Conservation (phyloP, 2,797 vertebrate species). For the Amblyopsis hoosieri region DNA sequence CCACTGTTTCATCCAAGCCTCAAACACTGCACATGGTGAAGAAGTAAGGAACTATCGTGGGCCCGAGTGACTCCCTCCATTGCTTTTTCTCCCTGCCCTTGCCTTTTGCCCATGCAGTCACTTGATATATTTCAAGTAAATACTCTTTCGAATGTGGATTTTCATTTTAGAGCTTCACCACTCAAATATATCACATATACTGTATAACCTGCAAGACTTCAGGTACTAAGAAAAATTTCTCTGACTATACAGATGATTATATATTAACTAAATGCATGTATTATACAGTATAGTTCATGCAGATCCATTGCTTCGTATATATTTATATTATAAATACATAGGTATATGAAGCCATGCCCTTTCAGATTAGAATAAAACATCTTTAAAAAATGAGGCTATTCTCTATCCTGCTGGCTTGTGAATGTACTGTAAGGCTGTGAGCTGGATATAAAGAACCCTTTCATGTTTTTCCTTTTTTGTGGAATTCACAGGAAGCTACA, state of each 20-base stretch:
- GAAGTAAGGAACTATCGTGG: slow-evolving; percentile 48
- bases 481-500: slow-evolving; percentile 67
- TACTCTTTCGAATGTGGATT: no score
- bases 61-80: slow-evolving; percentile 37
- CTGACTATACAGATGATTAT: slow-evolving; percentile 11
- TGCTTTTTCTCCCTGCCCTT: no score
- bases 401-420: slow-evolving; percentile 18
- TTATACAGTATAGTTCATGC: no score
- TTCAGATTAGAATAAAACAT: slow-evolving; percentile 26
- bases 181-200: no score
- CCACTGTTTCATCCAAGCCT: slow-evolving; percentile 57
- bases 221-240: slow-evolving; percentile 17
- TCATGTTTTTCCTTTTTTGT: slow-evolving; percentile 36
- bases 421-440: slow-evolving; percentile 16
- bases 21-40: slow-evolving; percentile 20
- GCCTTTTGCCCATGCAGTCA: not conserved
- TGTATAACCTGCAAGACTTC: slow-evolving; percentile 26
- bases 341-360: slow-evolving; percentile 12
- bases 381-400: slow-evolving; percentile 31
- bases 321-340: not conserved
- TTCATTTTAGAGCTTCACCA: no score
- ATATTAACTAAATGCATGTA: no score
- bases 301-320: no score
- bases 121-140: no score
- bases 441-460: slow-evolving; percentile 46